phyloP scores from a whole-genome alignment of 2,888 invertebrate species.

The Drosophila cognata region DNA sequence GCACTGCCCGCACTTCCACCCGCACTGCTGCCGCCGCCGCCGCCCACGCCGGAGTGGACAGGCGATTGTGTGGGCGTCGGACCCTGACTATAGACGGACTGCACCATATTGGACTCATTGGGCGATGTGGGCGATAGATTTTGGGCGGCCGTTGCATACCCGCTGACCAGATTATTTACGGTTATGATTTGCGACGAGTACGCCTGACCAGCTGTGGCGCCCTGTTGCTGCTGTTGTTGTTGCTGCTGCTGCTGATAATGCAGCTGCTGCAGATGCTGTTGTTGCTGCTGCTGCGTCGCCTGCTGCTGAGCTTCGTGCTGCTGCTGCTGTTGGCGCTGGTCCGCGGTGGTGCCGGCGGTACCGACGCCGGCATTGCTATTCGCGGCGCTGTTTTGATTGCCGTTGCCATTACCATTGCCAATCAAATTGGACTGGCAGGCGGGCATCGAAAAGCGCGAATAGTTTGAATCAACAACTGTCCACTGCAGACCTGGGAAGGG shows the following conservation, averaged over 20 bases:
- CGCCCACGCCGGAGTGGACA: conserved; percentile 82
- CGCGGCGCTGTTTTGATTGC: conserved; percentile 82
- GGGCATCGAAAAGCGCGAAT: conserved; percentile 90
- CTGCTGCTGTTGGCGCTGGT: conserved; percentile 73
- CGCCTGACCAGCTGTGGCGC: conserved; percentile 75
- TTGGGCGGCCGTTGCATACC: conserved; percentile 85
- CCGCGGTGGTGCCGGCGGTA: conserved; percentile 72
- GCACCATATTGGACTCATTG: conserved; percentile 86
- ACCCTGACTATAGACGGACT: conserved; percentile 86
- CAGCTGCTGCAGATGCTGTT: conserved; percentile 69
- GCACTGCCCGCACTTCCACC: conserved; percentile 75
- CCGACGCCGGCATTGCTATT: conserved; percentile 74
- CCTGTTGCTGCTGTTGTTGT: conserved; percentile 75
- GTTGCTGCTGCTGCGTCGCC: conserved; percentile 76
- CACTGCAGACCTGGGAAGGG: conserved; percentile 93
- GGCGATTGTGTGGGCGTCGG: conserved; percentile 85
- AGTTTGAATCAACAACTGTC: conserved; percentile 93
- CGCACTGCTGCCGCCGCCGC: conserved; percentile 80
- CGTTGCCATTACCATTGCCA: conserved; percentile 83
- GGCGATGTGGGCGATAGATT: conserved; percentile 87
- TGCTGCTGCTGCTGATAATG: conserved; percentile 75
- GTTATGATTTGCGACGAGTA: conserved; percentile 85
- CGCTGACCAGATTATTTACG: conserved; percentile 86
- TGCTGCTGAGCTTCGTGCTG: conserved; percentile 77
- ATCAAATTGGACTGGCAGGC: conserved; percentile 87